These are phyloP conservation scores for Mesaphorura yosii DNA, from an alignment of 1,140 invertebrate species.

Conservation along the genomic window DNA sequence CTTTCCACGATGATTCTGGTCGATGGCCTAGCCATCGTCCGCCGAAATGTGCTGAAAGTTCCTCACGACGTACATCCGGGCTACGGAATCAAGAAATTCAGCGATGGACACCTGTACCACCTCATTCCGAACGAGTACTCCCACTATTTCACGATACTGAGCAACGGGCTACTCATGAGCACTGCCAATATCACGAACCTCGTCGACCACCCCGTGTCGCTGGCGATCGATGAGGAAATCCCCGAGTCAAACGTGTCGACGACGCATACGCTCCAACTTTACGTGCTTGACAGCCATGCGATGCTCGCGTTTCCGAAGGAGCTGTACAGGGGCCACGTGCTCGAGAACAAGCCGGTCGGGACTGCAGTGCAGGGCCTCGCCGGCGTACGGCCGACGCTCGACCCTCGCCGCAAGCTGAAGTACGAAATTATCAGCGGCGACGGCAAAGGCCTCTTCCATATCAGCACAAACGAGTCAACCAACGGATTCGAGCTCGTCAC, in stretches of 20 bases:
- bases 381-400: slow-evolving; percentile 27
- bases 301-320: slow-evolving; percentile 64
- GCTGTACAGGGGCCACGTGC: slow-evolving; percentile 48
- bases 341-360: slow-evolving; percentile 59
- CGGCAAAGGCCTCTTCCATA: slow-evolving; percentile 53
- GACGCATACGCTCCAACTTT: slow-evolving; percentile 64
- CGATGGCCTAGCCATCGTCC: slow-evolving; percentile 25
- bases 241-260: slow-evolving; percentile 55
- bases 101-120: slow-evolving; percentile 45
- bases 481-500: slow-evolving; percentile 57
- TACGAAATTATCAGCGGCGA: slow-evolving; percentile 66
- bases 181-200: slow-evolving; percentile 66
- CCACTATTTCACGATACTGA: slow-evolving; percentile 72
- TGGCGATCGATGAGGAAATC: slow-evolving; percentile 64
- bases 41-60: slow-evolving; percentile 35
- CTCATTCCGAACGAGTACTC: slow-evolving; percentile 63
- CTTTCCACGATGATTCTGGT: no score
- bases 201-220: slow-evolving; percentile 62
- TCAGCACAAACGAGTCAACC: slow-evolving; percentile 47
- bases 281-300: slow-evolving; percentile 64
- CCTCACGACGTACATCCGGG: slow-evolving; percentile 71
- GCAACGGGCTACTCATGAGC: slow-evolving; percentile 78
- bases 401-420: slow-evolving; percentile 50
- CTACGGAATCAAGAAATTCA: slow-evolving; percentile 65
- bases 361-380: slow-evolving; percentile 52